A percentile compares a stretch with the other conserved stretches of the same genome.
Evolutionary conservation across 64 coral and sea anemone genomes (phyloP).

Genomic region (Stichodactyla helianthus): DNA sequence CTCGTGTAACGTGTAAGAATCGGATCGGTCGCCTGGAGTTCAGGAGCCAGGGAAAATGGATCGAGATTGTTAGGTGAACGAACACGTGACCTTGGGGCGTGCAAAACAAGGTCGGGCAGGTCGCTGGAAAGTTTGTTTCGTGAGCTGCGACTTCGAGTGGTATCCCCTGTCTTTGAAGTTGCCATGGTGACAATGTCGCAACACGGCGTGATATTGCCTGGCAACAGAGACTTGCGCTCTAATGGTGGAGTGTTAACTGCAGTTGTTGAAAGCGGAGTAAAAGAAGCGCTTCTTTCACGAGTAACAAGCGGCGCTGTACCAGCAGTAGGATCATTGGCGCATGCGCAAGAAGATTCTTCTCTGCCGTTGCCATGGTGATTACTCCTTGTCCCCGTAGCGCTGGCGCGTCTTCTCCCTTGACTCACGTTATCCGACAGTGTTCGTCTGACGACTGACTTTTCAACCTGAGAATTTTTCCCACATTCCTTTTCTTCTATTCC

Average conservation of each 20-base stretch:
- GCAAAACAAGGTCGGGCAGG: constrained; percentile 42
- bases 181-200: constrained; percentile 42
- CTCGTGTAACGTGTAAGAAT: background rate
- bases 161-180: background rate
- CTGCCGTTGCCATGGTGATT: background rate
- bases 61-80: background rate
- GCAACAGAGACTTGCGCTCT: background rate
- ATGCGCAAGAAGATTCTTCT: background rate
- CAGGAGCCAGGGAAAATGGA: background rate
- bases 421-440: constrained; percentile 10
- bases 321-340: background rate
- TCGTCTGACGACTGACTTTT: background rate
- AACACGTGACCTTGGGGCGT: background rate
- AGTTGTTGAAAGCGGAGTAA: background rate
- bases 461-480: background rate
- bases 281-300: background rate
- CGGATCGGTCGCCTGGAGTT: background rate
- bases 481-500: background rate
- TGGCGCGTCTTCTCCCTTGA: background rate
- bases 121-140: background rate
- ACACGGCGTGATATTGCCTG: background rate
- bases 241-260: background rate
- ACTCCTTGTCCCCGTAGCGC: background rate
- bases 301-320: background rate
- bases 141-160: background rate